A percentile compares a stretch with the other conserved stretches of the same genome.
Conservation (phyloP, 35 echinoderm and acorn worm species). For the Apostichopus japonicus region DNA sequence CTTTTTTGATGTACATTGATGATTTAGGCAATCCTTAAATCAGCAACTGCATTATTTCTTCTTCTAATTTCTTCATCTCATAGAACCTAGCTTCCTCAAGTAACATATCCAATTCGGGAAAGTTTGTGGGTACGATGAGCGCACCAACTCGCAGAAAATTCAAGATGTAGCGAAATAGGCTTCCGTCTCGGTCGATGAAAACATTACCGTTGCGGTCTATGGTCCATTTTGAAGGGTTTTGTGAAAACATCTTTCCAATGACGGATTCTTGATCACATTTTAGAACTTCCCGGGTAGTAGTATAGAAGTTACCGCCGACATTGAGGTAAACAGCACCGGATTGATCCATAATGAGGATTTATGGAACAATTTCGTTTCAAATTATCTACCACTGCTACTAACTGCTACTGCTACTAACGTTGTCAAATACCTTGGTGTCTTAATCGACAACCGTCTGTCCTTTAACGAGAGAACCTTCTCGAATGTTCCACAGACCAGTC, state of each 20-base stretch:
- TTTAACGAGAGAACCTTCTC: too few relatives aligned
- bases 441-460: too few relatives aligned
- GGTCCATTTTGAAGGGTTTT: background rate
- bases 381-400: too few relatives aligned
- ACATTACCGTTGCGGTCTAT: background rate
- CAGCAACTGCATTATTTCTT: too few relatives aligned
- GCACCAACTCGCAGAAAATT: slow-evolving; percentile 25
- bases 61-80: background rate
- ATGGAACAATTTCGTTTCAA: too few relatives aligned
- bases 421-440: too few relatives aligned
- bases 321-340: background rate
- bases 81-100: slow-evolving; percentile 17
- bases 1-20: too few relatives aligned
- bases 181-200: slow-evolving; percentile 43
- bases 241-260: slow-evolving; percentile 43
- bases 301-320: background rate
- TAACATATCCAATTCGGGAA: background rate
- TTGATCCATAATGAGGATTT: too few relatives aligned
- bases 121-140: background rate
- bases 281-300: slow-evolving; percentile 22
- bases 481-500: too few relatives aligned
- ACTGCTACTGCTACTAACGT: too few relatives aligned
- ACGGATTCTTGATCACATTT: background rate
- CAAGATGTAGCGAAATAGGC: slow-evolving; percentile 35
- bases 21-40: too few relatives aligned